Evolutionary conservation across 2,113 vertebrate species (phyloP).

Genomic region (Phaethornis superciliosus): DNA sequence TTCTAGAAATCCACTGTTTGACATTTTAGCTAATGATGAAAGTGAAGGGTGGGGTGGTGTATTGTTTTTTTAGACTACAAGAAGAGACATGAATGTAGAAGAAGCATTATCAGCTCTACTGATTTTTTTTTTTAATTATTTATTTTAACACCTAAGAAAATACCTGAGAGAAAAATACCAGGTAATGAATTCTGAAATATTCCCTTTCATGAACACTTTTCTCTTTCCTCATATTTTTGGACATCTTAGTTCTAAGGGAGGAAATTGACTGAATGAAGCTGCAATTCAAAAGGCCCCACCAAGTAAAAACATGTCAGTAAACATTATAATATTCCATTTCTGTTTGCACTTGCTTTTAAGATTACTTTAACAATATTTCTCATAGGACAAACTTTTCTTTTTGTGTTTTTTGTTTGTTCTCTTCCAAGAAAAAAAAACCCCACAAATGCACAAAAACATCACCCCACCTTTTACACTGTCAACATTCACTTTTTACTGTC

Average conservation of each 20-base stretch:
- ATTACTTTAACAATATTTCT: neutral
- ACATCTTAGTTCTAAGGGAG: neutral
- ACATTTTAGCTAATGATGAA: neutral
- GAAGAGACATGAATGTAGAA: neutral
- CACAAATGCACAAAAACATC: neutral
- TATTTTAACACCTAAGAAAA: neutral
- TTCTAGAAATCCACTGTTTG: neutral
- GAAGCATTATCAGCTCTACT: neutral
- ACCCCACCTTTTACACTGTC: neutral
- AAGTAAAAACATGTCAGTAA: neutral
- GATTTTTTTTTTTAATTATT: neutral
- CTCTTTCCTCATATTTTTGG: neutral
- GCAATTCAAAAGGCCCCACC: neutral
- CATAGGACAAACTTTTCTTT: neutral
- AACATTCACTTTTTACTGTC: neutral
- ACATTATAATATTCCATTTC: neutral
- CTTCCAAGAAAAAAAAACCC: neutral
- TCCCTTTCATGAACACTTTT: neutral
- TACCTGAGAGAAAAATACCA: neutral
- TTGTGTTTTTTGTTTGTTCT: neutral
- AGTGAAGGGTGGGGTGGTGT: too few species aligned
- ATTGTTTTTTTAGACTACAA: neutral
- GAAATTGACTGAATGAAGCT: slow-evolving; percentile 22
- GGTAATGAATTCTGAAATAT: neutral
- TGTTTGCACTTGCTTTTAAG: neutral